Evolutionary conservation across 2,888 invertebrate genomes (phyloP).

Genomic region (Thymelicus acteon): DNA sequence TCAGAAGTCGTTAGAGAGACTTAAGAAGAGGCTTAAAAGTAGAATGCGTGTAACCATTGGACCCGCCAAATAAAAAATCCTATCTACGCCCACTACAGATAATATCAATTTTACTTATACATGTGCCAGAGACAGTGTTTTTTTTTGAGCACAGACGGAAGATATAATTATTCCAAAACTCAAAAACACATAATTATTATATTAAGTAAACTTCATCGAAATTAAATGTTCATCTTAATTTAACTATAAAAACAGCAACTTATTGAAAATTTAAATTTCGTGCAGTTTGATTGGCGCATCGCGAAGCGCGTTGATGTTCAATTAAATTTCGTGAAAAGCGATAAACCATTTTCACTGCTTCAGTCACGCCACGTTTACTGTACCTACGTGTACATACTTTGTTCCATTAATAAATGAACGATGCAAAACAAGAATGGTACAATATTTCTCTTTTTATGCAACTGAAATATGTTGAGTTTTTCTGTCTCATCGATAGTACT

Average conservation of each 20-base stretch:
- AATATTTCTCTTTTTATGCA: not conserved
- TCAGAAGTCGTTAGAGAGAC: not conserved
- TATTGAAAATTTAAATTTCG: slow-evolving; percentile 8
- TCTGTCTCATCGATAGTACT: too few relatives aligned
- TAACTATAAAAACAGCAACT: not conserved
- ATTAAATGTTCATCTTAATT: too few relatives aligned
- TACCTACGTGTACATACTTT: not conserved
- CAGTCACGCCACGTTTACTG: slow-evolving; percentile 10
- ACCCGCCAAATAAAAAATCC: not conserved
- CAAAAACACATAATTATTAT: too few relatives aligned
- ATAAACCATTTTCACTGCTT: not conserved
- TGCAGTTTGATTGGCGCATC: slow-evolving; percentile 6
- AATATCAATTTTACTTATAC: not conserved
- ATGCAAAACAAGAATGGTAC: not conserved
- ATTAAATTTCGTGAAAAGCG: slow-evolving; percentile 11
- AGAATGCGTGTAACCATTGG: not conserved
- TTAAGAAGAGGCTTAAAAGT: not conserved
- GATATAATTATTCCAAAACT: too few relatives aligned
- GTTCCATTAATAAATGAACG: not conserved
- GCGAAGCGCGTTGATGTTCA: not conserved
- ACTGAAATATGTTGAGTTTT: too few relatives aligned
- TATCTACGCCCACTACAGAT: not conserved
- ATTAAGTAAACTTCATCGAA: too few relatives aligned
- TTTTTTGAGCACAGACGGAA: not conserved
- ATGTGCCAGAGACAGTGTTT: not conserved